Base-by-base conservation (phyloP, 2,888 invertebrate genomes). In the Buathra laborator region DNA sequence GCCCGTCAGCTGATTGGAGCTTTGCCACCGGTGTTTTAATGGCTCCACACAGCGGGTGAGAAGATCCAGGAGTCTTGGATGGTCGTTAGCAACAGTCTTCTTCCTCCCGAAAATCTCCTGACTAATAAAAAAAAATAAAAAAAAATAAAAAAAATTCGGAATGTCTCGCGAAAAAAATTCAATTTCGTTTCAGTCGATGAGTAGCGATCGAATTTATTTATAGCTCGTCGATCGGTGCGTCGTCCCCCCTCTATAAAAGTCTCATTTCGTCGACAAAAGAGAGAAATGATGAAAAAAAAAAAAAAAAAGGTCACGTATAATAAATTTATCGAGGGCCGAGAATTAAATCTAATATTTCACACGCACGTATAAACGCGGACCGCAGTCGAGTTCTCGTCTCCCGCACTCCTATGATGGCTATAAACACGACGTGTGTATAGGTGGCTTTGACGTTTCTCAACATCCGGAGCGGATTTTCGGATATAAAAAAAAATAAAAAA, bases 1-100 rank as follows among this genome's bases (percentile, higher is more conserved):
- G 67, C 56, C 66, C 53, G 67, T 78, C 59, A 46, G 70, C 75
- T 46, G 79, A 83, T 83, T 83, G 83, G 83, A 83, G 68, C 74
- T 70, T 75, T 79, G 83, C 83, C 83, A 83, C 72, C 62, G 46
- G 48, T 71, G 37, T 75, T 83, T 79, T 83, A 75, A 83, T 70
- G 79, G 74, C 62, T 68, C 32, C 43, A 7, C 67, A 37, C 37
- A 62, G 43, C 59, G 64, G 70, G 46, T 71, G 53, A 66, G 48
- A 64, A 72, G 71, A 82, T 77, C 29, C 75, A 75, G 66, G 53
- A 48, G 37, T 53, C 48, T 44, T 44, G 51, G 16, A n/a, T 44
- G 66, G n/a, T 64, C 53, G 59, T 64, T 56, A 51, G 32, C 44
- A 32, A 71, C 71, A 32, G 14, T 62, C 32, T 4, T 32, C 9